Base-by-base conservation (phyloP, 2,797 vertebrate species). In the Bryconaethiops microstoma region DNA sequence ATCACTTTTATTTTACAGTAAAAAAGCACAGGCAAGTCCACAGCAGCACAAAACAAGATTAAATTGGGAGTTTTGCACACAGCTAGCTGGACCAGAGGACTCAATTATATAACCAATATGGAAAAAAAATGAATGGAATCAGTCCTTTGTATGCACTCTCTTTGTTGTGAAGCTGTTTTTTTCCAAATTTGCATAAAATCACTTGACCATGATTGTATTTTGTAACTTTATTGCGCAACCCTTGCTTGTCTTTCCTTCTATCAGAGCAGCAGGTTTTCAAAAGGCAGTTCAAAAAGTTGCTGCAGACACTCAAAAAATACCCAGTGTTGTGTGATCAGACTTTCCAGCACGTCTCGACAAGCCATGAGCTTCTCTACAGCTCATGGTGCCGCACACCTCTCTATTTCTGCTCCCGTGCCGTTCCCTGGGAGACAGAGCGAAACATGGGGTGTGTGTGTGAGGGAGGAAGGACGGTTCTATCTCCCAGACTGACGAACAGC, bases 401-500 rank as follows among this genome's bases (percentile, higher is more conserved):
- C 67, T 55, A 48, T 45, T 64, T 77, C 75, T 48, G 39, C 23
- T n/a, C 59, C 52, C 48, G 6, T 77, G 74, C 55, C 42, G 69
- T 67, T 77, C 40, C 75, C 60, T 23, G 16, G 75, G 74, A 67
- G 64, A 77, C 63, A n/a, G 35, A 82, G 40, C 16, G 5, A 75
- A 65, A 78, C 71, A 75, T 40, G 50, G 21, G 64, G 29, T 10
- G 19, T 64, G 23, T 64, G 23, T 50, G 64, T 60, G 60, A 77
- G 12, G 13, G 17, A 54, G 21, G 7, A 14, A 82, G 73, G 64
- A 71, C 73, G 67, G 12, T 50, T 79, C 68, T 69, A 69, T 86
- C 76, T 71, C 71, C 42, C 48, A 82, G 86, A 81, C 73, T 86
- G 84, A 83, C 85, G 84, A 86, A 48, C 0, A 55, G 80, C 81